Base-by-base conservation (phyloP, 2,113 vertebrate species). In the Rhabdomys dilectus region DNA sequence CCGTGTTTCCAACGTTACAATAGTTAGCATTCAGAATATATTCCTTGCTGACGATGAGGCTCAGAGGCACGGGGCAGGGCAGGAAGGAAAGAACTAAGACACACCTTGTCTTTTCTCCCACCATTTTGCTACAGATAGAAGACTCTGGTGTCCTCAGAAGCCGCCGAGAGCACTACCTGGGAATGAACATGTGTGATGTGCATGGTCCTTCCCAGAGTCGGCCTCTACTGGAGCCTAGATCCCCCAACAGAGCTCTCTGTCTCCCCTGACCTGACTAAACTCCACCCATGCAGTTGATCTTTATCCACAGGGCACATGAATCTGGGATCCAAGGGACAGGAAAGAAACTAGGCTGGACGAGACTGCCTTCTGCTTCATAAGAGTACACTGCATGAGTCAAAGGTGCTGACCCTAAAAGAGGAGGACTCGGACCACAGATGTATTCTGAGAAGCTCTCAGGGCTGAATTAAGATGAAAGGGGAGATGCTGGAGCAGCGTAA, bases 361-460 rank as follows among this genome's bases (percentile, higher is more conserved):
- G 13, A 8, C 31, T 36, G 1, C 3, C 42, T n/a, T 5, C 17
- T 0, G 1, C 6, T 51, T n/a, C 7, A 7, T 0, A 22, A 10
- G 39, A 66, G 45, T 11, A 70, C 70, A 70, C 7, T 45, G 19
- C 51, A 77, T 60, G 70, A 78, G 87, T 51, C 36, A 58, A 53
- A 73, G 42, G n/a, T 2, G 1, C 2, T 31, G 48, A 19, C 76
- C 70, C 70, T 19, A 9, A 60, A 36, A 34, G 72, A 22, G 72
- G n/a, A 75, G 36, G 7, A 53, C 21, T 29, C 12, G 64, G 29
- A 1, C 76, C 62, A 7, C n/a, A n/a, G 36, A 84, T 0, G 5
- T 45, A 16, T 24, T 77, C 78, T 22, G 9, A 36, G 45, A 75
- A 13, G 29, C 10, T 87, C 53, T 56, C 42, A 3, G 10, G 6